Evolutionary conservation across 2,797 vertebrate species (phyloP), one percentile per base, ranked within the genome.

Genomic region (Ambastaia sidthimunki): DNA sequence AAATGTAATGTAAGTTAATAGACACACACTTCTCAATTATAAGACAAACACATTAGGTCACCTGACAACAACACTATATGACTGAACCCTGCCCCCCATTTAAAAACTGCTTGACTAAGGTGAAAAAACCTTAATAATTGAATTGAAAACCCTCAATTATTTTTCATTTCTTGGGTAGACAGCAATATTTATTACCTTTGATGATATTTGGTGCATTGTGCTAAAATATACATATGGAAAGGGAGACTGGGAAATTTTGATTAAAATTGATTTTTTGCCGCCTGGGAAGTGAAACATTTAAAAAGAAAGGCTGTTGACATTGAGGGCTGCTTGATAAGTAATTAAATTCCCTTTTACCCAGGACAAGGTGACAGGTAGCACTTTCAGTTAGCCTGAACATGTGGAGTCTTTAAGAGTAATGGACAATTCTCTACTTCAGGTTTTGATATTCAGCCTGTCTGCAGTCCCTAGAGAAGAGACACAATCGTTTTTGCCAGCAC

Each of bases 211-310:
- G 90, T 94, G 92, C 89, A 92, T 90, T 69, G 90, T 91, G 91
- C 91, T 87, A 91, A 93, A 95, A 96, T 94, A 95, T 96, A 93
- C 94, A 92, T 95, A 94, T 92, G 90, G 92, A 92, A 93, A 90
- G 93, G 91, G 90, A 93, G 91, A 91, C 89, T 88, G 94, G 95
- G 93, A 93, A 96, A 93, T 95, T 97, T 94, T 95, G 95, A 98
- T 99, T 98, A 95, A 95, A 97, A 97, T 98, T 95, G 95, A 98
- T 98, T 97, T 97, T 93, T 86, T 92, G 95, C 92, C 95, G 94
- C 94, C 93, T 93, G 95, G 95, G 95, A 96, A 95, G 94, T 93
- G 94, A 93, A 92, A 96, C 96, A 96, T 97, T 97, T 96, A 95
- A 95, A 94, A 95, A 97, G n/a, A 95, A 94, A 94, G 95, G 96